Conservation (phyloP, 2,113 vertebrate species). For the Rhodinocichla rosea region DNA sequence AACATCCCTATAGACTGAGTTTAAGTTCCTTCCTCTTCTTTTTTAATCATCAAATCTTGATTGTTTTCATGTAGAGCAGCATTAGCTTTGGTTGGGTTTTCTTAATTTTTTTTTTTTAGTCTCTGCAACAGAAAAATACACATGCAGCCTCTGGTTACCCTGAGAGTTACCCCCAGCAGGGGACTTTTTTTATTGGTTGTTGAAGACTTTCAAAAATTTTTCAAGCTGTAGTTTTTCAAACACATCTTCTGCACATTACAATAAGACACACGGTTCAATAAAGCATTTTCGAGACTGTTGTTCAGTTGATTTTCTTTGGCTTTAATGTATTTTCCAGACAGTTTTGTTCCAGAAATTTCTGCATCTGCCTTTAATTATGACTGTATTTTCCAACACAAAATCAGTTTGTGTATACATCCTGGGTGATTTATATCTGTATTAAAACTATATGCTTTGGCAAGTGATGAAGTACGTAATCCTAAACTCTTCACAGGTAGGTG, state of each 20-base stretch:
- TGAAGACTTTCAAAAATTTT: constrained; percentile 74
- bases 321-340: constrained; percentile 24
- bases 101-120: not conserved
- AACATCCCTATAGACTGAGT: constrained; percentile 31
- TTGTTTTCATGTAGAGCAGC: constrained; percentile 25
- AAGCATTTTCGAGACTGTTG: constrained; percentile 86
- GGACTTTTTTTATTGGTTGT: constrained; percentile 67
- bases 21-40: not conserved
- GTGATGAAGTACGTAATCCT: not conserved
- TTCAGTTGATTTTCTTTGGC: constrained; percentile 76
- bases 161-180: constrained; percentile 58
- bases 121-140: constrained; percentile 62
- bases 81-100: constrained; percentile 4
- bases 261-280: constrained; percentile 81
- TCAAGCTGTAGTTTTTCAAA: constrained; percentile 81
- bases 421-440: not conserved
- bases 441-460: not conserved
- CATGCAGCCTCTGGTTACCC: constrained; percentile 52
- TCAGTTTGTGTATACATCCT: not conserved
- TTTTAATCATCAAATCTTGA: constrained; percentile 12
- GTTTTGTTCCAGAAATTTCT: not conserved
- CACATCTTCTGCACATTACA: constrained; percentile 79
- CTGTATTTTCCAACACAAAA: not conserved
- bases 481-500: not conserved
- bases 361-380: not conserved